Conservation (phyloP, 1,140 invertebrate species). For the Polypedilum vanderplanki region DNA sequence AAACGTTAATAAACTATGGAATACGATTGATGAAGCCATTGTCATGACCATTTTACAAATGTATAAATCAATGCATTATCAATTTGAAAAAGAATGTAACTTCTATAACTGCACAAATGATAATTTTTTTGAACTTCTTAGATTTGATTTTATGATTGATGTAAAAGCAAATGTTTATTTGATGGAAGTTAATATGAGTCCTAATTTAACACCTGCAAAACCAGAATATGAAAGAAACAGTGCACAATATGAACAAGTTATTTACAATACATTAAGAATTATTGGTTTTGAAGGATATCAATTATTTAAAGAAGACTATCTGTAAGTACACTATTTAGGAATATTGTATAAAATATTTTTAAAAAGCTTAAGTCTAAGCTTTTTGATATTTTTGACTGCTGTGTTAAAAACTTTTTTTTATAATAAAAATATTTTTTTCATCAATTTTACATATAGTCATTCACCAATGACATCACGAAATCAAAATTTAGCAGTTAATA, state of each 20-base stretch:
- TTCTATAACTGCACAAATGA: constrained; percentile 42
- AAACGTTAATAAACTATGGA: constrained; percentile 66
- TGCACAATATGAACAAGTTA: constrained; percentile 79
- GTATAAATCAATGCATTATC: background rate
- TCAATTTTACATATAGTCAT: no score
- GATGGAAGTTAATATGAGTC: constrained; percentile 94
- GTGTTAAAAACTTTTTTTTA: no score
- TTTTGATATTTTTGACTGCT: no score
- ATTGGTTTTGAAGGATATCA: constrained; percentile 51
- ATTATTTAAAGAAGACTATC: background rate
- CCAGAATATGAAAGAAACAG: constrained; percentile 74
- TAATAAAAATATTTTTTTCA: no score
- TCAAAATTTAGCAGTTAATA: background rate
- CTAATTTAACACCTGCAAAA: constrained; percentile 75
- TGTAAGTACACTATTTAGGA: no score
- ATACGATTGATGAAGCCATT: constrained; percentile 67
- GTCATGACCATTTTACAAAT: constrained; percentile 60
- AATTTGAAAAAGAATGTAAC: background rate
- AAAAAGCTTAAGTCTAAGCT: no score
- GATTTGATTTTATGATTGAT: constrained; percentile 86
- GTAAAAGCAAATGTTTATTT: constrained; percentile 75
- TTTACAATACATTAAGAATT: constrained; percentile 72
- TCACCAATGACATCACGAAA: background rate
- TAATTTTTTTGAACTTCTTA: constrained; percentile 85
- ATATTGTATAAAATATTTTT: no score